Evolutionary conservation across 2,797 vertebrate genomes (phyloP).

Genomic region (Linurgus olivaceus): DNA sequence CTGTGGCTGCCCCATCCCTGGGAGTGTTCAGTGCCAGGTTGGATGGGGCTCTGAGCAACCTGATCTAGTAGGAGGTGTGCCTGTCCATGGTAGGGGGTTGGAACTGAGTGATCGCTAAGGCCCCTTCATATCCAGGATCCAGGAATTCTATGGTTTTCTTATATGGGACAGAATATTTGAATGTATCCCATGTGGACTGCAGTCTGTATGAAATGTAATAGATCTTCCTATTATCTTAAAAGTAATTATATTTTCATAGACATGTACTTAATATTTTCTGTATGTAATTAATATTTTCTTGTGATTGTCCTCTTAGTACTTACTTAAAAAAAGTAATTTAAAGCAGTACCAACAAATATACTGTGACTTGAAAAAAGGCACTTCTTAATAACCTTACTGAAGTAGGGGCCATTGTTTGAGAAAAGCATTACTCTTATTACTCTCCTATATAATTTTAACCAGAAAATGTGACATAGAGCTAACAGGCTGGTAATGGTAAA

Average conservation of each 20-base stretch:
- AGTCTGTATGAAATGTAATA: not conserved
- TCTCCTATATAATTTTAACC: not conserved
- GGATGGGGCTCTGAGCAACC: no score
- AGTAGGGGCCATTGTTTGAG: not conserved
- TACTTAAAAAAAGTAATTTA: not conserved
- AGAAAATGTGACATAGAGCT: not conserved
- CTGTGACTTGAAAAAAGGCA: not conserved
- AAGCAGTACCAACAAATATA: not conserved
- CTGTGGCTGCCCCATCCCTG: rapidly evolving
- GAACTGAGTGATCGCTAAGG: not conserved
- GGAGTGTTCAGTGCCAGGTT: not conserved
- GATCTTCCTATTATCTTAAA: not conserved
- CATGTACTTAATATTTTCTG: not conserved
- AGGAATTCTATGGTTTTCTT: not conserved
- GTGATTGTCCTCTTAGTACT: not conserved
- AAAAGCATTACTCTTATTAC: not conserved
- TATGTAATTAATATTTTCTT: not conserved
- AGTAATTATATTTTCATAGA: not conserved
- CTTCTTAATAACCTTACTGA: not conserved
- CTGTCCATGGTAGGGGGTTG: rapidly evolving
- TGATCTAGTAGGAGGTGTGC: rapidly evolving
- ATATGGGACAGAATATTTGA: not conserved
- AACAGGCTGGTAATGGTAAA: not conserved
- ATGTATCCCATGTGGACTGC: not conserved
- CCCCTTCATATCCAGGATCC: rapidly evolving